A percentile compares a stretch with the other conserved stretches of the same genome.
Conservation (phyloP, 92 coral and sea anemone genomes). For the Micromussa lordhowensis region DNA sequence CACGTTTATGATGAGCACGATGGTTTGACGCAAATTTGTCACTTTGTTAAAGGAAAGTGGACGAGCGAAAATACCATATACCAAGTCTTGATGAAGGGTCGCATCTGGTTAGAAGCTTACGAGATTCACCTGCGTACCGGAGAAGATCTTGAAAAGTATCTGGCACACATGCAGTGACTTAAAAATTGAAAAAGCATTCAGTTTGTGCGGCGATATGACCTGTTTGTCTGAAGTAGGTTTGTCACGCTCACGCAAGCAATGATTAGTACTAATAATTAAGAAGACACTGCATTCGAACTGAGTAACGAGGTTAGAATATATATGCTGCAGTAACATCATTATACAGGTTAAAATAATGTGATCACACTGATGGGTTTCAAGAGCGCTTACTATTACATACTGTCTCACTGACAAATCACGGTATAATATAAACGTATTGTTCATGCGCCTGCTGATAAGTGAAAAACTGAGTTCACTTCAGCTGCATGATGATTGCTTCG, state of each 20-base stretch:
- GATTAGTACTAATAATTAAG: neutral
- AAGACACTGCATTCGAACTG: too few relatives aligned
- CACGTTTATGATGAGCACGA: constrained; percentile 65
- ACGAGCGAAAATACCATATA: constrained; percentile 73
- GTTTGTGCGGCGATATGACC: neutral
- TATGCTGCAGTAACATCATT: too few relatives aligned
- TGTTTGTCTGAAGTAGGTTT: neutral
- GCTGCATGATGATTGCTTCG: too few relatives aligned
- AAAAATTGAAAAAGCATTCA: neutral
- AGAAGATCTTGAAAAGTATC: constrained; percentile 50
- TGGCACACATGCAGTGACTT: constrained; percentile 61
- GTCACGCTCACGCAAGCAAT: neutral
- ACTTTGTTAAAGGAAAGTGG: constrained; percentile 67
- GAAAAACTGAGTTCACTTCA: too few relatives aligned
- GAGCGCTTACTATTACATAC: too few relatives aligned
- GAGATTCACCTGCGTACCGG: constrained; percentile 77
- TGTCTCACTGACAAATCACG: too few relatives aligned
- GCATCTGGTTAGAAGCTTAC: constrained; percentile 88
- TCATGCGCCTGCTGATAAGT: too few relatives aligned
- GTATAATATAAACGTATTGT: too few relatives aligned
- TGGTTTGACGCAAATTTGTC: constrained; percentile 76
- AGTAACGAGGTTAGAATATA: too few relatives aligned
- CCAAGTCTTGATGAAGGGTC: constrained; percentile 87
- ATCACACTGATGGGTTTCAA: too few relatives aligned
- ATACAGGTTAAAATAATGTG: too few relatives aligned